Conservation (phyloP, 2,888 invertebrate genomes). For the Pristionchus exspectatus region DNA sequence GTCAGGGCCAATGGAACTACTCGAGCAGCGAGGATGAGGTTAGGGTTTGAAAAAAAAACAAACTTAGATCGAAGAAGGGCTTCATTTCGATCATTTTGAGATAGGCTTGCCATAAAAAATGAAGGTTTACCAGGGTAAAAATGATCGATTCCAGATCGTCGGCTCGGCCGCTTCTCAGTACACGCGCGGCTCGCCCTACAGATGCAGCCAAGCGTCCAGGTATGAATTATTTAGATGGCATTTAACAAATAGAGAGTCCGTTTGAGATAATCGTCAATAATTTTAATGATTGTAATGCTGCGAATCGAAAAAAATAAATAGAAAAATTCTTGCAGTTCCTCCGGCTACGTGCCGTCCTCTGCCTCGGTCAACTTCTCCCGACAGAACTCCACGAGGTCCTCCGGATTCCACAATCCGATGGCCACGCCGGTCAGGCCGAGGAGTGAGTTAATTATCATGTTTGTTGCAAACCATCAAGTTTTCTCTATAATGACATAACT, state of each 20-base stretch:
- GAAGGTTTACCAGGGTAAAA: background rate
- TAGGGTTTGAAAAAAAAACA: background rate
- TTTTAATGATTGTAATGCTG: too few relatives aligned
- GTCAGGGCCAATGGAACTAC: background rate
- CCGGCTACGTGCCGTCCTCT: conserved; percentile 60
- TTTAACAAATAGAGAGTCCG: too few relatives aligned
- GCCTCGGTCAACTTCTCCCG: conserved; percentile 64
- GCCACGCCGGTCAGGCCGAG: conserved; percentile 21
- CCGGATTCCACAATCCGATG: conserved; percentile 32
- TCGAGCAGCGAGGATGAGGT: conserved; percentile 29
- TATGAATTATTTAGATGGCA: background rate
- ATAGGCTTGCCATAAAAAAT: background rate
- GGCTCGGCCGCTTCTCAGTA: conserved; percentile 31
- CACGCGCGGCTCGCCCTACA: conserved; percentile 62
- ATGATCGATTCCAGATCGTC: background rate
- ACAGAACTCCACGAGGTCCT: conserved; percentile 63
- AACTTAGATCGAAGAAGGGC: too few relatives aligned
- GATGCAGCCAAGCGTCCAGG: conserved; percentile 66
- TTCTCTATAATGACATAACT: too few relatives aligned
- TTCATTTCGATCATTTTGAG: background rate
- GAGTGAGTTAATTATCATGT: conserved; percentile 34
- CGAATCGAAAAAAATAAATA: too few relatives aligned
- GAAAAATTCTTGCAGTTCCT: conserved; percentile 54
- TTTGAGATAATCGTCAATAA: too few relatives aligned
- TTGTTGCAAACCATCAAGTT: too few relatives aligned